Base-by-base conservation (phyloP, 2,113 vertebrate genomes). In the Hippocampus zosterae region DNA sequence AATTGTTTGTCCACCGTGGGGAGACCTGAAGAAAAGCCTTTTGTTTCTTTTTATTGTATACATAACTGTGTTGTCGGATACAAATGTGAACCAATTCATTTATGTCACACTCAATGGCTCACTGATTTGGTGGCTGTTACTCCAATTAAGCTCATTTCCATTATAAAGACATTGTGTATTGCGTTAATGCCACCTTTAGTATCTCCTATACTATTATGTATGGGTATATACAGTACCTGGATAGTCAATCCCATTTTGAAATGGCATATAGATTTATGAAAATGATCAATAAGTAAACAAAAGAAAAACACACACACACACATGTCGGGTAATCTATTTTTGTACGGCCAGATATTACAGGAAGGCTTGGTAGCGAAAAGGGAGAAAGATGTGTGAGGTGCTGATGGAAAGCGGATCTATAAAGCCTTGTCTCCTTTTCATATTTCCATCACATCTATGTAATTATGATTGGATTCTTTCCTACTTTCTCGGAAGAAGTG, bases 401-500 rank as follows among this genome's bases (percentile, higher is more conserved):
- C 79, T 81, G 78, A 74, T 77, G 81, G 82, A 81, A 86, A 87
- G 80, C 82, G 67, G 78, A 88, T 88, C 88, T 71, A 84, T 86
- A 90, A 83, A 81, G 87, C 82, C 82, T 83, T 86, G 75, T 88
- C 73, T 81, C 81, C 77, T 87, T 89, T 87, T 89, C 77, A 83
- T 80, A 88, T 90, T 90, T 89, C 83, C 81, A 81, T 84, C 81
- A 87, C 79, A 81, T 80, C 84, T 87, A 89, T 84, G 77, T 81
- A 89, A 86, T 90, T 90, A 90, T 85, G 87, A 89, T 88, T 87
- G 87, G 84, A 88, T 91, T 90, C 83, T 71, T 81, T 75, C 79
- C 73, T 72, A 64, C 77, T 85, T 91, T 90, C 89, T 87, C 88
- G 86, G 82, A 82, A 88, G 84, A 82, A 73, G 80, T 65, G 82